Evolutionary conservation across 2,888 invertebrate species (phyloP).

Genomic region (Embidobia sp.): DNA sequence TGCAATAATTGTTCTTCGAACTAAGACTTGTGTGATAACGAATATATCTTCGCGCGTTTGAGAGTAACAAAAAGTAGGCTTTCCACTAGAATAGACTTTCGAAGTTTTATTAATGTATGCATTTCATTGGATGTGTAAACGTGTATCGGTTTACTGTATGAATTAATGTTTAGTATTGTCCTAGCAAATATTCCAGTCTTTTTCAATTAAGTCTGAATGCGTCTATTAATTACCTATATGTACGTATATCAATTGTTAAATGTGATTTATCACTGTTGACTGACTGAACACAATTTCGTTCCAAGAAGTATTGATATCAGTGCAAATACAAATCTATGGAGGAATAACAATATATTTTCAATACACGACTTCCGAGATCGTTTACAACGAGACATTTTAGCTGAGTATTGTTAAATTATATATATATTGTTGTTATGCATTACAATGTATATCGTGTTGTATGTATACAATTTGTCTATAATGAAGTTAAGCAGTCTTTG

Average conservation of each 20-base stretch:
- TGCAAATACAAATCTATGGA: constrained; percentile 19
- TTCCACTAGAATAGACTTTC: too few species aligned
- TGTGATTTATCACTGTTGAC: constrained; percentile 39
- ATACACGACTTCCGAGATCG: constrained; percentile 37
- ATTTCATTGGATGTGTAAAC: too few species aligned
- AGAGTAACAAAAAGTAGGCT: too few species aligned
- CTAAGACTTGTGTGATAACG: constrained; percentile 32
- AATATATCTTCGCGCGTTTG: too few species aligned
- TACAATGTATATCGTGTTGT: constrained; percentile 37
- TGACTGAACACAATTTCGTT: constrained; percentile 50
- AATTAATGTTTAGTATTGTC: constrained; percentile 1
- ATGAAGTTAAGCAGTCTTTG: constrained; percentile 23
- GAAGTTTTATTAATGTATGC: too few species aligned
- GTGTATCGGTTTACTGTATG: too few species aligned
- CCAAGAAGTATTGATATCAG: constrained; percentile 22
- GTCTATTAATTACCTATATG: constrained; percentile 7
- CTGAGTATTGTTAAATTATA: constrained; percentile 41
- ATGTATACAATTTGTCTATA: constrained; percentile 50
- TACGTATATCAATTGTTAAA: constrained; percentile 31
- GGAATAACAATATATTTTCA: constrained; percentile 49
- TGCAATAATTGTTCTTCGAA: constrained; percentile 30
- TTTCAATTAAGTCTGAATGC: too few species aligned
- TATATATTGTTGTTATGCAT: constrained; percentile 30
- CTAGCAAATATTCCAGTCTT: constrained; percentile 5
- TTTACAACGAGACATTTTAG: constrained; percentile 33